Percentiles rank a stretch among this genome's conserved stretches.
Evolutionary conservation across 2,888 invertebrate species (phyloP).

Genomic region (Drosophila ustulata): DNA sequence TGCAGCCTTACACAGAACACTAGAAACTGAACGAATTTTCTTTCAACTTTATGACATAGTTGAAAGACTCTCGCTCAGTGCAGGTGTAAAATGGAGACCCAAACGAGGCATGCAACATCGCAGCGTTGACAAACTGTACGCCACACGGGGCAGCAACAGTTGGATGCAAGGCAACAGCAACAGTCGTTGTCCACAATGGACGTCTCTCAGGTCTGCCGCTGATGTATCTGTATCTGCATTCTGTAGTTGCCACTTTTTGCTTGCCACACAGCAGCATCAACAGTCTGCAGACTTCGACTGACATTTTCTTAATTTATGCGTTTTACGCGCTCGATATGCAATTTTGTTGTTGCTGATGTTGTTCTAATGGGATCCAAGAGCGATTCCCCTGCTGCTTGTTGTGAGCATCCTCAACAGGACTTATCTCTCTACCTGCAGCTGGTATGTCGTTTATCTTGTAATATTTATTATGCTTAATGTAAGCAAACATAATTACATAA

Average conservation of each 20-base stretch:
- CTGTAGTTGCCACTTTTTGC: conserved; percentile 54
- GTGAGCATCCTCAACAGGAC: conserved; percentile 5
- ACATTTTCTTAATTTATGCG: conserved; percentile 75
- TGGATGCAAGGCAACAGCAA: not conserved
- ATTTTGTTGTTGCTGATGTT: conserved; percentile 57
- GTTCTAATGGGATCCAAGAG: conserved; percentile 64
- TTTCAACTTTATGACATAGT: not conserved
- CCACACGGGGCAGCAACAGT: conserved; percentile 32
- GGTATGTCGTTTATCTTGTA: conserved; percentile 60
- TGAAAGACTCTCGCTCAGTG: not conserved
- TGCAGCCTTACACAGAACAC: not conserved
- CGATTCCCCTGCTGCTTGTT: conserved; percentile 34
- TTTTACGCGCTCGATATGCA: conserved; percentile 70
- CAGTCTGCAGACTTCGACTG: conserved; percentile 42
- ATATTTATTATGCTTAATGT: conserved; percentile 63
- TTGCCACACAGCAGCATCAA: conserved; percentile 24
- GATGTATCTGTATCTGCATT: conserved; percentile 71
- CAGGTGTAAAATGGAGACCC: conserved; percentile 12
- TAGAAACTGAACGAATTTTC: not conserved
- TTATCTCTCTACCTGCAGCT: conserved; percentile 26
- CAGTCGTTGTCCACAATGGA: conserved; percentile 39
- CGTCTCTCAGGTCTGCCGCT: conserved; percentile 16
- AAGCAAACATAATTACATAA: conserved; percentile 67
- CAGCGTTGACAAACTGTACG: conserved; percentile 57
- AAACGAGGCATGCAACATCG: conserved; percentile 51